phyloP scores from a whole-genome alignment of 2,113 vertebrate species.

The Corythoichthys intestinalis region DNA sequence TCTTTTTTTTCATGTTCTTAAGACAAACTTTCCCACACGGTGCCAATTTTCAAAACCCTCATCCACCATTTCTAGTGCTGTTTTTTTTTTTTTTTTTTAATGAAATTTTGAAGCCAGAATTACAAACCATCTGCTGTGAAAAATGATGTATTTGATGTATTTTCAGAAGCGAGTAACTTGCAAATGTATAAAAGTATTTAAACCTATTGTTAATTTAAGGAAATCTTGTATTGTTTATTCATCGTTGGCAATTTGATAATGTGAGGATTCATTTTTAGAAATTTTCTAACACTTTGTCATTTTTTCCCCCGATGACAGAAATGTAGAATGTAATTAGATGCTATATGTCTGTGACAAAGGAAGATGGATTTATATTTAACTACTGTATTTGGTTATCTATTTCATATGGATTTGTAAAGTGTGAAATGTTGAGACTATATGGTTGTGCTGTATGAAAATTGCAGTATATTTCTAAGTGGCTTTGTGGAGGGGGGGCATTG shows the following conservation, averaged over 20 bases:
- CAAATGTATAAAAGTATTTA: constrained; percentile 18
- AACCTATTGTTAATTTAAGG: constrained; percentile 18
- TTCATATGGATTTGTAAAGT: constrained; percentile 84
- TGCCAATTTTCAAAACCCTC: constrained; percentile 80
- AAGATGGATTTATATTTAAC: constrained; percentile 78
- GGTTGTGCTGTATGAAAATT: constrained; percentile 76
- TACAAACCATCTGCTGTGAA: background rate
- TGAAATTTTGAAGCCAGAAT: constrained; percentile 1
- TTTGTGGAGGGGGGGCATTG: constrained; percentile 20
- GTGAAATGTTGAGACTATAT: constrained; percentile 83
- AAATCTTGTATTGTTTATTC: constrained; percentile 31
- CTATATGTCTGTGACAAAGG: constrained; percentile 80
- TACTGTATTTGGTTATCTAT: constrained; percentile 76
- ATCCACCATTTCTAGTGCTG: constrained; percentile 79
- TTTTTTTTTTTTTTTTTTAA: constrained; percentile 57
- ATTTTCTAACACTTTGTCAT: constrained; percentile 55
- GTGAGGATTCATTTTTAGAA: constrained; percentile 36
- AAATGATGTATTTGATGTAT: background rate
- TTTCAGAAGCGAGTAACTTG: constrained; percentile 7
- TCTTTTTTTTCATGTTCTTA: constrained; percentile 11
- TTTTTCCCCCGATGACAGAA: constrained; percentile 78
- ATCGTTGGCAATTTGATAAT: constrained; percentile 17
- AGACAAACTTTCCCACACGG: constrained; percentile 46
- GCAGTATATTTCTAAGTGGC: constrained; percentile 70
- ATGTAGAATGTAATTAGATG: constrained; percentile 89